phyloP scores from a whole-genome alignment of 2,113 vertebrate genomes.

The Lates calcarifer region DNA sequence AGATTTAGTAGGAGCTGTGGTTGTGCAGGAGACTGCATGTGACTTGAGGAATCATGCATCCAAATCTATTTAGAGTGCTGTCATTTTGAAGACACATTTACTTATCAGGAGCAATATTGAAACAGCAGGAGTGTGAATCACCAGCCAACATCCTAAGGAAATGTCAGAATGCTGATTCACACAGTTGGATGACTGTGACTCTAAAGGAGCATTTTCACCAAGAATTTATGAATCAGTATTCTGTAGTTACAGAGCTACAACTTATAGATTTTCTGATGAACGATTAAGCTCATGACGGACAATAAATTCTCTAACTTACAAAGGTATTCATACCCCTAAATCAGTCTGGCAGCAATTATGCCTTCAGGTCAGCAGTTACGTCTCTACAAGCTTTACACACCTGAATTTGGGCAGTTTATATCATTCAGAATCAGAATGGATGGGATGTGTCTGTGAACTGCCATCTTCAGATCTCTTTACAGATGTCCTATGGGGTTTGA shows the following conservation, averaged over 20 bases:
- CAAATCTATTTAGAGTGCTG: neutral
- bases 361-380: no score
- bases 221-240: slow-evolving; percentile 2
- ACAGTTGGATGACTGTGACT: slow-evolving; percentile 1
- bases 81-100: neutral
- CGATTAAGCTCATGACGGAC: no score
- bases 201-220: neutral
- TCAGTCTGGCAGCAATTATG: no score
- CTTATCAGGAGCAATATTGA: neutral
- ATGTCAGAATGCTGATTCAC: slow-evolving; percentile 32
- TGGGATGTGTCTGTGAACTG: no score
- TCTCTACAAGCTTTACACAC: no score
- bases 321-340: no score
- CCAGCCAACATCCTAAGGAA: slow-evolving; percentile 18
- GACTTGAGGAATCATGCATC: neutral
- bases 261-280: slow-evolving; percentile 2
- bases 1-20: neutral
- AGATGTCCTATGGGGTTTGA: no score
- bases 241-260: neutral
- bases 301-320: no score
- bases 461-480: no score
- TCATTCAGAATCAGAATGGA: no score
- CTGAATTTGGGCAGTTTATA: no score
- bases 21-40: neutral
- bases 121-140: slow-evolving; percentile 15